A percentile compares a stretch with the other conserved stretches of the same genome.
Conservation (phyloP, 1,140 invertebrate species). For the Saccostrea glomerata region DNA sequence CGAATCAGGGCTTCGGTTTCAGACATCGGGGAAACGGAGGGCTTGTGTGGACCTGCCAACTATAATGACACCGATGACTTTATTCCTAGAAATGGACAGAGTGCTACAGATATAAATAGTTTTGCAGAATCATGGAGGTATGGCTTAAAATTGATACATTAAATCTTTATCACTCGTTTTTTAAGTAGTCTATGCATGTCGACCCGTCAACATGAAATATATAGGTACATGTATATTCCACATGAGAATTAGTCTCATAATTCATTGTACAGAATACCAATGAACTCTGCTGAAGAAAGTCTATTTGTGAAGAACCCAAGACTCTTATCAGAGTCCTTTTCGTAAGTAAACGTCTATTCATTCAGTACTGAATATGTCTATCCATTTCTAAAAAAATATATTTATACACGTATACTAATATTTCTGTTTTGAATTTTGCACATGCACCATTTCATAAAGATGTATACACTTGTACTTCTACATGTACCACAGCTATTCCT, state of each 20-base stretch:
- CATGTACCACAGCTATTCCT: too few relatives aligned
- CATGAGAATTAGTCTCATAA: not conserved
- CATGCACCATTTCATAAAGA: too few relatives aligned
- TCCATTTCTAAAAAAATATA: too few relatives aligned
- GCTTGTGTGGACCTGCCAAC: not conserved
- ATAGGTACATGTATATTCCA: not conserved
- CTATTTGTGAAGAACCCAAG: not conserved
- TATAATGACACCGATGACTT: not conserved
- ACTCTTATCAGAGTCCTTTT: too few relatives aligned
- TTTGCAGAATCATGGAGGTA: conserved; percentile 1
- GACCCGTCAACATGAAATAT: not conserved
- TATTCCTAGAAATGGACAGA: conserved; percentile 8
- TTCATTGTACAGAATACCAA: not conserved
- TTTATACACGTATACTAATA: too few relatives aligned
- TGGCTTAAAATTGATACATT: not conserved
- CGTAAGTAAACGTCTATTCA: too few relatives aligned
- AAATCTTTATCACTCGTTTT: too few relatives aligned
- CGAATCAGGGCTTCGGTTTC: not conserved
- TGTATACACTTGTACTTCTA: too few relatives aligned
- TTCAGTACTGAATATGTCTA: too few relatives aligned
- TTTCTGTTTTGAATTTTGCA: too few relatives aligned
- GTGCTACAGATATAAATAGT: not conserved
- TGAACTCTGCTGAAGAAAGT: not conserved
- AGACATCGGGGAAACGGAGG: not conserved
- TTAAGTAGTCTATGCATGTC: too few relatives aligned